Percentiles rank a stretch among this genome's conserved stretches.
Evolutionary conservation across 2,888 invertebrate species (phyloP).

Genomic region (Exocentrus adspersus): DNA sequence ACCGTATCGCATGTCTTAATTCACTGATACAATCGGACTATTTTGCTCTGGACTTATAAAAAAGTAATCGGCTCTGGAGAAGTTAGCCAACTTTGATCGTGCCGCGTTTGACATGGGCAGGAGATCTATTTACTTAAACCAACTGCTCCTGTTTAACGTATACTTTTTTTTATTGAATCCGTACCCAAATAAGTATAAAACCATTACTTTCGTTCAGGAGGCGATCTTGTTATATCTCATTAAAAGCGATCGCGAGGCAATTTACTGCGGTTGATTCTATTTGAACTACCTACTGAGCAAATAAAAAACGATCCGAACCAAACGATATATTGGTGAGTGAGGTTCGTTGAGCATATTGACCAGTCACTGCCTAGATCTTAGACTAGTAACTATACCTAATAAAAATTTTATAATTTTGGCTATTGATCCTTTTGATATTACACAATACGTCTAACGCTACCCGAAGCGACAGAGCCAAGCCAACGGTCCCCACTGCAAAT

Average conservation of each 20-base stretch:
- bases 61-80: conserved; percentile 34
- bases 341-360: conserved; percentile 24
- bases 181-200: conserved; percentile 21
- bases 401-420: too few species aligned
- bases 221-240: conserved; percentile 18
- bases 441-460: too few species aligned
- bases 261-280: conserved; percentile 24
- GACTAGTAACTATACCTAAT: background rate
- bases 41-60: conserved; percentile 34
- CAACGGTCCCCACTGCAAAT: too few species aligned
- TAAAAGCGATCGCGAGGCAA: conserved; percentile 19
- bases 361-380: conserved; percentile 24
- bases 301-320: conserved; percentile 21
- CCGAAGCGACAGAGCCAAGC: too few species aligned
- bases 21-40: conserved; percentile 46
- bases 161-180: conserved; percentile 10
- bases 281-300: conserved; percentile 25
- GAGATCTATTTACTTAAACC: conserved; percentile 10
- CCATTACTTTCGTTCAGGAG: background rate
- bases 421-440: too few species aligned
- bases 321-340: conserved; percentile 26
- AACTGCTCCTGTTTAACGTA: conserved; percentile 14
- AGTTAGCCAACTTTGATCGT: conserved; percentile 24
- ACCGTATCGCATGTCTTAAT: conserved; percentile 47
- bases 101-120: conserved; percentile 19